Conservation (phyloP, 1,140 invertebrate genomes). For the Rhagoletis pomonella region DNA sequence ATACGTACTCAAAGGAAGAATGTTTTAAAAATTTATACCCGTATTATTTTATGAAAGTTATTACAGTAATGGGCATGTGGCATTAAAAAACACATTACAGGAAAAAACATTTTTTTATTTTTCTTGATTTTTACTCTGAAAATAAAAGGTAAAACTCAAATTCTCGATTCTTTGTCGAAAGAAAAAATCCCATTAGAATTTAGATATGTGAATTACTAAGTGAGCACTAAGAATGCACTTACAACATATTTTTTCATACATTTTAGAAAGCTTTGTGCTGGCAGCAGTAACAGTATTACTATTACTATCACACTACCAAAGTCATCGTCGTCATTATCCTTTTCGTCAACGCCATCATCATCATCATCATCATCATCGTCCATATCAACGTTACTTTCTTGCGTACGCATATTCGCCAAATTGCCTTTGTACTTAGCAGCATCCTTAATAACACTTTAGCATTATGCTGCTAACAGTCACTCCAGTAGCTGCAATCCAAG, state of each 20-base stretch:
- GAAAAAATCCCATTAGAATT: too few species aligned
- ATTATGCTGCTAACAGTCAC: conserved; percentile 35
- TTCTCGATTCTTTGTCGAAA: too few species aligned
- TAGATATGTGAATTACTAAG: too few species aligned
- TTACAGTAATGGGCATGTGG: too few species aligned
- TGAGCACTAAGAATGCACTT: too few species aligned
- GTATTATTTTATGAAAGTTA: too few species aligned
- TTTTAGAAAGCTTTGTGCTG: too few species aligned
- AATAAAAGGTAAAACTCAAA: too few species aligned
- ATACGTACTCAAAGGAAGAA: neutral
- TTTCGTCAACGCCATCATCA: neutral
- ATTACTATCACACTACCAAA: neutral
- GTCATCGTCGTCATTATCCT: neutral
- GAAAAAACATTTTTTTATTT: too few species aligned
- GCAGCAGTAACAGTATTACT: neutral
- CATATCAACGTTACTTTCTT: neutral
- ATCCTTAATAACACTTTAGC: conserved; percentile 2
- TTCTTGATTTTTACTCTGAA: too few species aligned
- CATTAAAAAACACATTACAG: too few species aligned
- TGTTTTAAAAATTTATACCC: neutral
- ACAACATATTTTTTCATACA: too few species aligned
- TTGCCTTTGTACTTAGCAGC: neutral
- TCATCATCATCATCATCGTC: neutral
- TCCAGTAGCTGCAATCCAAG: neutral
- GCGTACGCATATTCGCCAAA: conserved; percentile 17